Base-by-base conservation (phyloP, 2,113 vertebrate species). In the Pterophyllum scalare region DNA sequence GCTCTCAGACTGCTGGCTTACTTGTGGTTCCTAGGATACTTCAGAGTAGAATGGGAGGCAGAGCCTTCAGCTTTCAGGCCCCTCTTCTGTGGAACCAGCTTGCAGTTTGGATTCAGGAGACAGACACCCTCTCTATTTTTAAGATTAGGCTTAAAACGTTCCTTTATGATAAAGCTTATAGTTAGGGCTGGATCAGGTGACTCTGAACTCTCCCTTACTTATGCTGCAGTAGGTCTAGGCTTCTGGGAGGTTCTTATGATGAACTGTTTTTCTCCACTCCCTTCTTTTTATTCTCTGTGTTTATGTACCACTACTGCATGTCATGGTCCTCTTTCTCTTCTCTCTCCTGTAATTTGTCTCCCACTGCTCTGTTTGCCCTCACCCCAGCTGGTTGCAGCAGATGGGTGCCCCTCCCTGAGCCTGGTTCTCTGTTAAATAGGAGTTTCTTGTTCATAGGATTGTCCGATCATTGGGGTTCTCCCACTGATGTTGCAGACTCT, bases 141-240 rank as follows among this genome's bases (percentile, higher is more conserved):
- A 70, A 70, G 64, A 26, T 70, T 7, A 49, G 22, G 64, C 17
- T 49, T 28, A 26, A 70, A 49, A 70, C 0, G 0, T 49, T 43
- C 24, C 7, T 64, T 40, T 40, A 33, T 2, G 7, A 22, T 20
- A 38, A 22, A 64, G 20, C 61, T 64, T 38, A 10, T 24, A 6
- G 7, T 43, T 65, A 33, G 33, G 6, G 33, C 33, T 33, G 33
- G 33, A 33, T 33, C 33, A 38, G 35, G 35, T 38, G 35, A 9
- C 35, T 2, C 8, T 38, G 8, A 38, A 10, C 35, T 9, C 35
- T 35, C 35, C 13, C 4, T 46, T 15, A 46, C 14, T 46, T 15
- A 46, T 15, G 5, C 14, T 46, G 43, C 43, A 4, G 14, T 46
- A 15, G 43, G 14, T 4, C 12, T 3, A 15, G 43, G 43, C 43